Conservation (phyloP, 2,113 vertebrate genomes). For the Felis chaus region DNA sequence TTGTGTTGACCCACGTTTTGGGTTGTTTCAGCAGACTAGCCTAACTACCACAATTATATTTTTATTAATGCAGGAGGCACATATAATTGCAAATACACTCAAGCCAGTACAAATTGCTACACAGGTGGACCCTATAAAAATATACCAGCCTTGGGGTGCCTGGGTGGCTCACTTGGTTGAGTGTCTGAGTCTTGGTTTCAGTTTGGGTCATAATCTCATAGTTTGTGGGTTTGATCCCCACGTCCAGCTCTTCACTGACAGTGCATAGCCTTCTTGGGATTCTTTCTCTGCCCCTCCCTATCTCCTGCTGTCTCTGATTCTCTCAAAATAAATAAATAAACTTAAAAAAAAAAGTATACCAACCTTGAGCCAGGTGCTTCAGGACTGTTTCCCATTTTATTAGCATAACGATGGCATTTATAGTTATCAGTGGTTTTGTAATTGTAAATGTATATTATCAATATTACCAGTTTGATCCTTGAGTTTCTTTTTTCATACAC, state of each 20-base stretch:
- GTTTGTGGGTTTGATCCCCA: too few relatives aligned
- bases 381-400: conserved; percentile 1
- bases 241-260: too few relatives aligned
- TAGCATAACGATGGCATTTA: conserved; percentile 21
- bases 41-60: neutral
- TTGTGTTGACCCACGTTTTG: neutral
- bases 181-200: neutral
- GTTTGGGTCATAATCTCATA: too few relatives aligned
- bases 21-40: neutral
- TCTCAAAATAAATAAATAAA: neutral
- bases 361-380: neutral
- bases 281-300: neutral
- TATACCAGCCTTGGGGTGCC: neutral
- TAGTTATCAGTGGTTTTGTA: neutral
- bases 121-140: neutral
- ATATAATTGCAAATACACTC: neutral
- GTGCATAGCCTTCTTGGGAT: too few relatives aligned
- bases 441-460: neutral
- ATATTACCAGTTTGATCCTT: neutral
- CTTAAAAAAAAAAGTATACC: neutral
- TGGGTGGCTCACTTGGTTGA: neutral
- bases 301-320: neutral
- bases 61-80: conserved; percentile 33
- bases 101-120: neutral
- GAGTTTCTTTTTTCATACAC: neutral